phyloP scores from a whole-genome alignment of 2,113 vertebrate species.

The Alosa alosa region DNA sequence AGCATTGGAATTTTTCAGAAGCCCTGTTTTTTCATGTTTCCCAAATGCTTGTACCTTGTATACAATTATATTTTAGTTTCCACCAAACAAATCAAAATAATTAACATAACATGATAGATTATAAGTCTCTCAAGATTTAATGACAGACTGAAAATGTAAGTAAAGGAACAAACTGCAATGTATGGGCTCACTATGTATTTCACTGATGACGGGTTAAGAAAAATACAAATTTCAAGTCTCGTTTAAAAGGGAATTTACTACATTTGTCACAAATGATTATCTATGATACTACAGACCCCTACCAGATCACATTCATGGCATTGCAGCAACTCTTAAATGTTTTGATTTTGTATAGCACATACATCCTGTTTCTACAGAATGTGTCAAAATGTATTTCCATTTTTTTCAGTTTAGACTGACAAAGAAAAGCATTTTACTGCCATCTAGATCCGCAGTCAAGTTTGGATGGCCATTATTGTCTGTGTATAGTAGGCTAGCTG shows the following conservation, averaged over 20 bases:
- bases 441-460: slow-evolving; percentile 30
- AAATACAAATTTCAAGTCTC: not conserved
- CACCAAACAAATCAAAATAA: not conserved
- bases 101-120: not conserved
- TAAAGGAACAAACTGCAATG: not conserved
- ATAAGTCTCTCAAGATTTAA: no score
- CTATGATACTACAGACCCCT: not conserved
- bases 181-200: not conserved
- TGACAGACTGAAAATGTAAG: no score
- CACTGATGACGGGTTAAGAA: not conserved
- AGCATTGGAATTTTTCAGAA: not conserved
- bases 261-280: not conserved
- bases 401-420: not conserved
- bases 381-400: no score
- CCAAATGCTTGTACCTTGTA: not conserved
- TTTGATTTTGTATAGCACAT: not conserved
- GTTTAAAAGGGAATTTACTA: slow-evolving; percentile 13
- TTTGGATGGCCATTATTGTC: slow-evolving; percentile 40
- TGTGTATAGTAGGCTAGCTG: slow-evolving; percentile 64
- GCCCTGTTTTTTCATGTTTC: not conserved
- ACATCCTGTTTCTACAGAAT: no score
- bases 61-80: not conserved
- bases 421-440: not conserved
- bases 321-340: not conserved
- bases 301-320: not conserved